Conservation (phyloP, 2,888 invertebrate species). For the Apotomis capreana region DNA sequence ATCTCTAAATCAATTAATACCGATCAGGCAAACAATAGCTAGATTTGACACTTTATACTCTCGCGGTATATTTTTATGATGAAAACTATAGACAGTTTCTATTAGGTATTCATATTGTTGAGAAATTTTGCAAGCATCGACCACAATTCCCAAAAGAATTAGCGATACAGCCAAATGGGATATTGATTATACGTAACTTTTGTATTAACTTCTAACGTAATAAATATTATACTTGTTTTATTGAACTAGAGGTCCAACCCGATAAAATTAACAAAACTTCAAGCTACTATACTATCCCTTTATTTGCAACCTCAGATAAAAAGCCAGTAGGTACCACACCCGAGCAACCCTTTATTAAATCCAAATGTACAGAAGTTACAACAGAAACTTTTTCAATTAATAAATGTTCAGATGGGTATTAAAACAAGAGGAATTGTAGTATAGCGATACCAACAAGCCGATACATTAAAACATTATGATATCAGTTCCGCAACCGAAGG, state of each 20-base stretch:
- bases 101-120: too few species aligned
- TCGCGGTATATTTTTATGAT: too few species aligned
- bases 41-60: too few species aligned
- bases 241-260: neutral
- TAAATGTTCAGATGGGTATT: conserved; percentile 7
- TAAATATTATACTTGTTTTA: neutral
- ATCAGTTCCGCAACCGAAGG: conserved; percentile 33
- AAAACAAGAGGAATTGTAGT: conserved; percentile 9
- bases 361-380: neutral
- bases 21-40: too few species aligned
- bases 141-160: too few species aligned
- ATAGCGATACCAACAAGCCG: conserved; percentile 2
- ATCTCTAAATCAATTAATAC: too few species aligned
- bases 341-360: conserved; percentile 3
- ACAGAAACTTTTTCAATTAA: conserved; percentile 16
- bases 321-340: neutral
- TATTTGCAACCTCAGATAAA: neutral
- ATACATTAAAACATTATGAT: conserved; percentile 34
- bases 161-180: too few species aligned
- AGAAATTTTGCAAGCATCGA: too few species aligned
- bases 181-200: too few species aligned
- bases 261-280: neutral
- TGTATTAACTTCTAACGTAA: too few species aligned
- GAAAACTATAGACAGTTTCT: too few species aligned
- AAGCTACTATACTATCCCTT: neutral